These are phyloP conservation scores for Verasper variegatus DNA, from an alignment of 2,113 vertebrate species.

Conservation along the genomic window DNA sequence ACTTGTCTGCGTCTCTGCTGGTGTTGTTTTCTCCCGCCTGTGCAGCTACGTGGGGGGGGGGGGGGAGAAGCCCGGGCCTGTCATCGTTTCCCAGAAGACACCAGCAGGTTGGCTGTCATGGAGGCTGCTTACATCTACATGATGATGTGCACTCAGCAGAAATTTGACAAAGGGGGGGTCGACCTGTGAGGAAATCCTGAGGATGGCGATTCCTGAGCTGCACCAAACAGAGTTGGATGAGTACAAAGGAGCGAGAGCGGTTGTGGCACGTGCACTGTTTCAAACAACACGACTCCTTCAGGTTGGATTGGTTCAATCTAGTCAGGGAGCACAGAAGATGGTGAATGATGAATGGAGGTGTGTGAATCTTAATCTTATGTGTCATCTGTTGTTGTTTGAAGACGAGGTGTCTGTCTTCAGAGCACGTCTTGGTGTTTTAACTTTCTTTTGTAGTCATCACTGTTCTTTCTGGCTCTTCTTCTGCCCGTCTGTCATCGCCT, in stretches of 20 bases:
- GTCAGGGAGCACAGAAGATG: too few species aligned
- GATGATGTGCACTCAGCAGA: conserved; percentile 42
- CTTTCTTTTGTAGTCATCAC: too few species aligned
- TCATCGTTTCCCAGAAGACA: conserved; percentile 48
- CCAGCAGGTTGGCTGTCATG: conserved; percentile 41
- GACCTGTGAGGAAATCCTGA: neutral
- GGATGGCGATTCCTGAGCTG: neutral
- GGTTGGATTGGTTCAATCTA: too few species aligned
- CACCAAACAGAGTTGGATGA: neutral
- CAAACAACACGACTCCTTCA: too few species aligned
- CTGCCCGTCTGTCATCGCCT: too few species aligned
- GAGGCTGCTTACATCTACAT: conserved; percentile 47
- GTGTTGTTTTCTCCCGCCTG: conserved; percentile 23
- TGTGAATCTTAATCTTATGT: too few species aligned
- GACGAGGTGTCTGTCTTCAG: too few species aligned
- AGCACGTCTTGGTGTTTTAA: too few species aligned
- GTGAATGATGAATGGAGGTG: too few species aligned
- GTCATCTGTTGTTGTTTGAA: too few species aligned
- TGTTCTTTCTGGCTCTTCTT: too few species aligned
- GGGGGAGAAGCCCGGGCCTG: conserved; percentile 22
- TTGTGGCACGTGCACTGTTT: too few species aligned
- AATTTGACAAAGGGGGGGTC: conserved; percentile 27
- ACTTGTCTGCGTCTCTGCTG: conserved; percentile 22
- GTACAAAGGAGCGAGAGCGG: neutral
- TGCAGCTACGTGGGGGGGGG: neutral